Evolutionary conservation across 2,113 vertebrate species (phyloP).

Genomic region (Dermatemys mawii): DNA sequence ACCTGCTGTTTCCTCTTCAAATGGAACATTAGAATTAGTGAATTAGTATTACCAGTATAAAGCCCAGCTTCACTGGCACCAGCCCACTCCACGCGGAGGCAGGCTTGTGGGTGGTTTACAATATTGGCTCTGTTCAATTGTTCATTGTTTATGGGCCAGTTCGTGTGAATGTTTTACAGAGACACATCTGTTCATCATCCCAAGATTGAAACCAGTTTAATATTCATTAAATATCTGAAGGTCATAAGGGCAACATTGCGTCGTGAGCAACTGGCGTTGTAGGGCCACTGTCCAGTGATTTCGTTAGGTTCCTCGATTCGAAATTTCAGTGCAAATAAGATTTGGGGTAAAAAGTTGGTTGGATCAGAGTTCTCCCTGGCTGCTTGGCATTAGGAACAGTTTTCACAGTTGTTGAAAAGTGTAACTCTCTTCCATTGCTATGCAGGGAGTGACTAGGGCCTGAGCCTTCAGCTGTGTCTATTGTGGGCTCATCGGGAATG

Average conservation of each 20-base stretch:
- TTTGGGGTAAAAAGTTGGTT: not conserved
- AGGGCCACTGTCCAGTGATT: not conserved
- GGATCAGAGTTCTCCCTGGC: not conserved
- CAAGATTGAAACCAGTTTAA: constrained; percentile 22
- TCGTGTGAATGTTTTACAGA: constrained; percentile 50
- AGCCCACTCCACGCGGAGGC: not conserved
- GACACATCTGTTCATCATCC: constrained; percentile 54
- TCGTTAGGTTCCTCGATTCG: not conserved
- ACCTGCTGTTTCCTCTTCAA: constrained; percentile 19
- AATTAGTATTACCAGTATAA: constrained; percentile 31
- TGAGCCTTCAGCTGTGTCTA: not conserved
- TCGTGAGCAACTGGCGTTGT: not conserved
- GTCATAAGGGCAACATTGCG: not conserved
- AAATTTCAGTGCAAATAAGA: not conserved
- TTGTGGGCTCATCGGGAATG: not conserved
- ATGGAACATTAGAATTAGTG: not conserved
- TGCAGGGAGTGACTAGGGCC: not conserved
- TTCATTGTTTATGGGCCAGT: not conserved
- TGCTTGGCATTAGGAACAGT: not conserved
- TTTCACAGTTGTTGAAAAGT: not conserved
- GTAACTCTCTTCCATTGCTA: not conserved
- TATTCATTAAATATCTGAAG: constrained; percentile 24
- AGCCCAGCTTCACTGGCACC: not conserved
- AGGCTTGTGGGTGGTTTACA: not conserved
- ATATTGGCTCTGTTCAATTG: constrained; percentile 10